Evolutionary conservation across 2,888 invertebrate species (phyloP).

Genomic region (Baccha elongata): DNA sequence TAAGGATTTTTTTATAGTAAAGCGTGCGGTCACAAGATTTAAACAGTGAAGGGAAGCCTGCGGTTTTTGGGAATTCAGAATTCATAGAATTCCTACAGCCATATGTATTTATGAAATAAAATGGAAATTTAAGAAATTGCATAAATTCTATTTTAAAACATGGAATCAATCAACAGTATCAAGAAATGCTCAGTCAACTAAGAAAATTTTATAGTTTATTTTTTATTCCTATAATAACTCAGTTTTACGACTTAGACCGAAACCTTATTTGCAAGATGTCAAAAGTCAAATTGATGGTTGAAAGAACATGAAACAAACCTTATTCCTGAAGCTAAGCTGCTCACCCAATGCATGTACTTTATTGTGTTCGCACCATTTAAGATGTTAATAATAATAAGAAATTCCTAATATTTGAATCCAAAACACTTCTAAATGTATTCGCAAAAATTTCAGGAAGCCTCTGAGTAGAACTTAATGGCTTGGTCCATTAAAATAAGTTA

Average conservation of each 20-base stretch:
- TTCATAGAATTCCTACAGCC: too few relatives aligned
- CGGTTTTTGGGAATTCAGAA: too few relatives aligned
- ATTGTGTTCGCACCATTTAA: slow-evolving; percentile 42
- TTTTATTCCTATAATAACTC: too few relatives aligned
- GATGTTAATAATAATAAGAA: slow-evolving; percentile 63
- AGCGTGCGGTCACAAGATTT: too few relatives aligned
- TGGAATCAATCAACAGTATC: too few relatives aligned
- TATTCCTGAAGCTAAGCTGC: slow-evolving; percentile 4
- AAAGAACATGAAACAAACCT: not conserved
- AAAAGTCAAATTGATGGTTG: not conserved
- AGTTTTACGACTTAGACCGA: slow-evolving; percentile 5
- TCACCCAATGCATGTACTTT: slow-evolving; percentile 1
- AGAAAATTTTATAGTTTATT: too few relatives aligned
- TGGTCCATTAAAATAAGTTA: slow-evolving; percentile 71
- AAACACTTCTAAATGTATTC: slow-evolving; percentile 58
- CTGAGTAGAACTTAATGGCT: slow-evolving; percentile 61
- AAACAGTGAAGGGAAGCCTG: too few relatives aligned
- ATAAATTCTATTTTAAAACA: too few relatives aligned
- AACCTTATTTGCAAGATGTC: slow-evolving; percentile 1
- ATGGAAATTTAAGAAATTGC: too few relatives aligned
- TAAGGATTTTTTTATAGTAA: too few relatives aligned
- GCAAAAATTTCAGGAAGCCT: slow-evolving; percentile 31
- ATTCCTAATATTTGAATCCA: slow-evolving; percentile 54
- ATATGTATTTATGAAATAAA: too few relatives aligned
- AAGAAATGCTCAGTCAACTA: too few relatives aligned